Percentiles rank a stretch among this genome's conserved stretches.
These are phyloP conservation scores for Andrena cerasifolii DNA, from an alignment of 1,140 invertebrate genomes.

Conservation along the genomic window DNA sequence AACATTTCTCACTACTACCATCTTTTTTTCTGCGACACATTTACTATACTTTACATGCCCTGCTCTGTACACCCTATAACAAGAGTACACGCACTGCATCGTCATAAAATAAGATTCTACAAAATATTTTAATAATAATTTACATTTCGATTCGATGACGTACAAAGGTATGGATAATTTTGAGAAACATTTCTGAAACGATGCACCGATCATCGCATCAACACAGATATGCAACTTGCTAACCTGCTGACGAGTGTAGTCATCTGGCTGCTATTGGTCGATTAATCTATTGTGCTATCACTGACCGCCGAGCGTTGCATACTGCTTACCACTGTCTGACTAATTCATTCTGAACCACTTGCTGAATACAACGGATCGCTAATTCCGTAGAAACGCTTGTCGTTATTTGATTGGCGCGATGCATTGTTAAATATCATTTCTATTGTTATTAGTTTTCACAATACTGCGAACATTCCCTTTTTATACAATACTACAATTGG, in stretches of 20 bases:
- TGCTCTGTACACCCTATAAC: no score
- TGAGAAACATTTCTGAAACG: neutral
- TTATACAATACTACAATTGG: no score
- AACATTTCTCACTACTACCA: no score
- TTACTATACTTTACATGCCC: no score
- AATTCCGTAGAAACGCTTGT: slow-evolving; percentile 1
- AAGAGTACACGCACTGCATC: no score
- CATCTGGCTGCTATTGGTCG: slow-evolving; percentile 37
- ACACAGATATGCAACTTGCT: slow-evolving; percentile 16
- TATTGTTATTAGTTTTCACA: no score
- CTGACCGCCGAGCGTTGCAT: slow-evolving; percentile 27
- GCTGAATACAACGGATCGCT: slow-evolving; percentile 12
- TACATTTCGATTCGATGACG: no score
- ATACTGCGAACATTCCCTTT: no score
- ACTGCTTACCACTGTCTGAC: slow-evolving; percentile 46
- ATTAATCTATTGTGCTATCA: slow-evolving; percentile 47
- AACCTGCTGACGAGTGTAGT: slow-evolving; percentile 27
- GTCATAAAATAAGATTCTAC: no score
- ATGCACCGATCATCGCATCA: neutral
- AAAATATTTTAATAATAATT: no score
- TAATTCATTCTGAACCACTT: slow-evolving; percentile 27
- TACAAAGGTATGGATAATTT: neutral
- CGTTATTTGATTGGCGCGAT: neutral
- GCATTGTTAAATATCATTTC: neutral
- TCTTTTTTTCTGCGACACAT: no score